phyloP scores from a whole-genome alignment of 2,113 vertebrate genomes.

The Mirounga angustirostris region DNA sequence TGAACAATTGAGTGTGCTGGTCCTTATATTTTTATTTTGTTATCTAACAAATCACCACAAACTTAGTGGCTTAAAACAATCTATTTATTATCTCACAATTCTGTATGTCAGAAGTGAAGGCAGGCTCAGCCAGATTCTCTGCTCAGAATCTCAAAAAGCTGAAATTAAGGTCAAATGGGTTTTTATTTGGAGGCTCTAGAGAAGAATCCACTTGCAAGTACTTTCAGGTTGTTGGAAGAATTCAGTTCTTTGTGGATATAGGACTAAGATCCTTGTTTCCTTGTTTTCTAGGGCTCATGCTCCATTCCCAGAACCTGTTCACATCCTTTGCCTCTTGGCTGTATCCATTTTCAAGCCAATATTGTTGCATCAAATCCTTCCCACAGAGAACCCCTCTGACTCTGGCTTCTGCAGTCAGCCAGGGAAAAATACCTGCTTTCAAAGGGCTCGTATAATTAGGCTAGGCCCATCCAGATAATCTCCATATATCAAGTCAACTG shows the following conservation, averaged over 20 bases:
- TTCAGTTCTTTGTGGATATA: not conserved
- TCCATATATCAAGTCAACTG: not conserved
- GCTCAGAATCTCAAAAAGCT: not conserved
- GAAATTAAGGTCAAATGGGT: not conserved
- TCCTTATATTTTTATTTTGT: not conserved
- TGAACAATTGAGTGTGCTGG: not conserved
- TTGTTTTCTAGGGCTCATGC: accelerated
- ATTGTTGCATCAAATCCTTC: not conserved
- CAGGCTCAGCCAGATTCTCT: not conserved
- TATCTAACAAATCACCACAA: not conserved
- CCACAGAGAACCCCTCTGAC: not conserved
- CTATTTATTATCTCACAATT: not conserved
- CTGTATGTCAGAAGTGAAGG: not conserved
- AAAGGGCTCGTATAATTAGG: not conserved
- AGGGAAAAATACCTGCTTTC: not conserved
- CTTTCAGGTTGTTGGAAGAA: not conserved
- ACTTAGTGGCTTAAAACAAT: not conserved
- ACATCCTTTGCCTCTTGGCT: no score
- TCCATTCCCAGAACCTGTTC: not conserved
- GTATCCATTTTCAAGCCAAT: not conserved
- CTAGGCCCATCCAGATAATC: not conserved
- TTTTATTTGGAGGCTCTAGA: not conserved
- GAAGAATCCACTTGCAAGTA: not conserved
- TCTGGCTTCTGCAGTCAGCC: not conserved
- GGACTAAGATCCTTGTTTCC: not conserved